These are phyloP conservation scores for Drosophila funebris DNA, from an alignment of 1,140 invertebrate species.

Conservation along the genomic window DNA sequence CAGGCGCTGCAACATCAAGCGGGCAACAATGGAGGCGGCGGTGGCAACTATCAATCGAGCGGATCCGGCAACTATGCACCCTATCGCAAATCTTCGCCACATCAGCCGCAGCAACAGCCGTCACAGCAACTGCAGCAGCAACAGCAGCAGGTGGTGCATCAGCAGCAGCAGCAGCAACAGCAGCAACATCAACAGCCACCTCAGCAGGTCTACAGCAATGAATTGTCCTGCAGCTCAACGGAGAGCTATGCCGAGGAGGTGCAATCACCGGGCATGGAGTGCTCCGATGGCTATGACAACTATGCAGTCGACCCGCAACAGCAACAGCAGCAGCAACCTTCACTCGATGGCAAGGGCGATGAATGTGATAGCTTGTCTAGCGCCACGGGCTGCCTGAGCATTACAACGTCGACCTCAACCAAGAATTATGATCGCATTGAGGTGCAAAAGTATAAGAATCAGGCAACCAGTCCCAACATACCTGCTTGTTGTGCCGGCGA, in stretches of 20 bases:
- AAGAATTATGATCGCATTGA: conserved; percentile 82
- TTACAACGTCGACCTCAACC: conserved; percentile 76
- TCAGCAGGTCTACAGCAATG: conserved; percentile 57
- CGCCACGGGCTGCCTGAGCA: conserved; percentile 75
- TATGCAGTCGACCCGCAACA: conserved; percentile 35
- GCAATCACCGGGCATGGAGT: conserved; percentile 65
- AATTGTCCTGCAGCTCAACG: conserved; percentile 68
- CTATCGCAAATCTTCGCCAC: conserved; percentile 67
- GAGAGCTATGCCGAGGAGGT: conserved; percentile 70
- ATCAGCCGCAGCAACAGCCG: conserved; percentile 46
- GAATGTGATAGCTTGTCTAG: conserved; percentile 76
- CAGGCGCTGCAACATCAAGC: conserved; percentile 72
- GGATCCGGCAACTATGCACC: conserved; percentile 61
- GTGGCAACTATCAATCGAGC: conserved; percentile 55
- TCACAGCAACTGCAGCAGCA: conserved; percentile 26
- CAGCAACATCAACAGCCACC: conserved; percentile 31
- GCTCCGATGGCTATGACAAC: conserved; percentile 61
- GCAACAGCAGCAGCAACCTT: conserved; percentile 28
- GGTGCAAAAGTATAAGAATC: conserved; percentile 83
- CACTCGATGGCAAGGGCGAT: conserved; percentile 53
- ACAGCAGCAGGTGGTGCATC: conserved; percentile 29
- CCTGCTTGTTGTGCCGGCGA: conserved; percentile 65
- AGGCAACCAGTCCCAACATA: conserved; percentile 83
- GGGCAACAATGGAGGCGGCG: conserved; percentile 50
- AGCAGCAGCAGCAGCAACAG: conserved; percentile 39